Evolutionary conservation across 2,797 vertebrate genomes (phyloP).

Genomic region (Tapera naevia): DNA sequence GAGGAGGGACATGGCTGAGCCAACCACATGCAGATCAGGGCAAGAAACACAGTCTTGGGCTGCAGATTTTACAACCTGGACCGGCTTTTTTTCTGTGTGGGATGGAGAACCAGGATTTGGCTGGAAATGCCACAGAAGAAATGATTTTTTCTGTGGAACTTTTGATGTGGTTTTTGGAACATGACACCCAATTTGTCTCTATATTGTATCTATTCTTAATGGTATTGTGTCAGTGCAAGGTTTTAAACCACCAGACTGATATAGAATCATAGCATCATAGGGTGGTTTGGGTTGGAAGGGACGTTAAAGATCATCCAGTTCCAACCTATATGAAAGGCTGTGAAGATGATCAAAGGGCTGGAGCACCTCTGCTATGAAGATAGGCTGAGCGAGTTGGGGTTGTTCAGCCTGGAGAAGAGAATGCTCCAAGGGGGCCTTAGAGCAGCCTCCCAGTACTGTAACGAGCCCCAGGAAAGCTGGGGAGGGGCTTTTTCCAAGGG

Average conservation of each 20-base stretch:
- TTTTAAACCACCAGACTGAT: neutral
- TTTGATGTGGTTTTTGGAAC: neutral
- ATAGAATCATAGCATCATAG: rapidly evolving
- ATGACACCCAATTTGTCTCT: neutral
- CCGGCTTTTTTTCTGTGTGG: neutral
- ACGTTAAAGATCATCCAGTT: too few relatives aligned
- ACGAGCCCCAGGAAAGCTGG: too few relatives aligned
- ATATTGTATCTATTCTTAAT: rapidly evolving
- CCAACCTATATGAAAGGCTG: too few relatives aligned
- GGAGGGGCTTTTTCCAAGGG: too few relatives aligned
- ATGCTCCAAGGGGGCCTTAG: too few relatives aligned
- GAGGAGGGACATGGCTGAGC: neutral
- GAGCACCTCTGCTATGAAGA: too few relatives aligned
- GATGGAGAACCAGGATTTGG: neutral
- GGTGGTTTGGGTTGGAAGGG: too few relatives aligned
- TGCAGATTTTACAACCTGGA: neutral
- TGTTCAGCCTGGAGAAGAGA: too few relatives aligned
- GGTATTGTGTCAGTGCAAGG: neutral
- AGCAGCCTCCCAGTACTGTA: too few relatives aligned
- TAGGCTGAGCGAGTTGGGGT: too few relatives aligned
- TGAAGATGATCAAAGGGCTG: too few relatives aligned
- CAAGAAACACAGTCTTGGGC: rapidly evolving
- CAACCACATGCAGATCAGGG: neutral
- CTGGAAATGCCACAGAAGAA: neutral
- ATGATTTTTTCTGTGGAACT: rapidly evolving